Conservation (phyloP, 2,888 invertebrate species). For the Buathra laborator region DNA sequence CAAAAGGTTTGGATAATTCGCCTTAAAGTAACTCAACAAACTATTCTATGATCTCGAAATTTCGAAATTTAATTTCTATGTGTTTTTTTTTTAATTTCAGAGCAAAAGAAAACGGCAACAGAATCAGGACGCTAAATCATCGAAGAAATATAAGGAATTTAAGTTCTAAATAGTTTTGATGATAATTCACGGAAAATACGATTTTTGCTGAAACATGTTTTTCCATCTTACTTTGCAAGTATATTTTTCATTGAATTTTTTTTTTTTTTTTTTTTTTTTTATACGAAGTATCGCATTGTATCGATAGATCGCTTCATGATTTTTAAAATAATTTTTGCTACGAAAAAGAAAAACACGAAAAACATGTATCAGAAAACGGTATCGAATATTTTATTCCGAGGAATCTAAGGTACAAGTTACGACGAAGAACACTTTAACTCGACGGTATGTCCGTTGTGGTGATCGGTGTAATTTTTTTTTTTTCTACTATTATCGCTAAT, state of each 20-base stretch:
- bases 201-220: not conserved
- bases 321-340: not conserved
- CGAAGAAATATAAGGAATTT: conserved; percentile 99
- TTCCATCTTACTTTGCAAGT: not conserved
- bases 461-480: not conserved
- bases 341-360: not conserved
- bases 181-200: conserved; percentile 9
- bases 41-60: conserved; percentile 33
- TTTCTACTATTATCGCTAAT: no score
- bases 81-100: conserved; percentile 87
- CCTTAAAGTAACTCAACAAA: not conserved
- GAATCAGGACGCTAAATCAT: conserved; percentile 95
- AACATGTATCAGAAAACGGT: no score
- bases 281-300: not conserved
- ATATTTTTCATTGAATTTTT: not conserved
- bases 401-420: no score
- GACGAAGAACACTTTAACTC: no score
- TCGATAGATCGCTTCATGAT: not conserved
- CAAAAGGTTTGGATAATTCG: conserved; percentile 90
- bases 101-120: conserved; percentile 97
- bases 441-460: not conserved
- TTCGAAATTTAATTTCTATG: conserved; percentile 19
- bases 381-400: no score
- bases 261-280: not conserved
- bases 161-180: conserved; percentile 91